These are phyloP conservation scores for Gallinago nigripennis DNA, from an alignment of 2,797 vertebrate species.

Conservation along the genomic window DNA sequence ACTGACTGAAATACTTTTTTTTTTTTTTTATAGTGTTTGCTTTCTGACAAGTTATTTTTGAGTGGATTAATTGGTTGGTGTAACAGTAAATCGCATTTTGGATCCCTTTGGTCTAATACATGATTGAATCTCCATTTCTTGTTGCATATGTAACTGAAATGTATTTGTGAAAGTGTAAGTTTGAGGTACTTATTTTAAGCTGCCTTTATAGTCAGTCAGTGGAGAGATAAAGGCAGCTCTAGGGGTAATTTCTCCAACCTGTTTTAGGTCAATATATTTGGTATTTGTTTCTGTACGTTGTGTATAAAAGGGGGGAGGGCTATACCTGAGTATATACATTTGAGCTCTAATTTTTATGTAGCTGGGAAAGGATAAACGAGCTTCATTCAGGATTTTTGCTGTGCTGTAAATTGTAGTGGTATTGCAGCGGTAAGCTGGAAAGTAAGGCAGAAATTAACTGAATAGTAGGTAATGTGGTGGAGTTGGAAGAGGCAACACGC, in stretches of 20 bases:
- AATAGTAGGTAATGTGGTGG: neutral
- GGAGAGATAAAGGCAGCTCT: neutral
- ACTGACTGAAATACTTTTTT: conserved; percentile 1
- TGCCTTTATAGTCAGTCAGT: neutral
- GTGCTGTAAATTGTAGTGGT: neutral
- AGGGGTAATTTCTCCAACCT: neutral
- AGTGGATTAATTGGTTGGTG: neutral
- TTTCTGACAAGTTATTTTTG: conserved; percentile 5
- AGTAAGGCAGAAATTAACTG: neutral
- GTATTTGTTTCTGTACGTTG: neutral
- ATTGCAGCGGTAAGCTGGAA: neutral
- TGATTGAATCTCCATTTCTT: neutral
- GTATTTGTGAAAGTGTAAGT: neutral
- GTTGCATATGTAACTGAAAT: neutral
- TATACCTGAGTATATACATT: neutral
- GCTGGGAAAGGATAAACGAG: neutral
- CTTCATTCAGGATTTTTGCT: neutral
- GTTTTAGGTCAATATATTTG: neutral
- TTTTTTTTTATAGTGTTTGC: neutral
- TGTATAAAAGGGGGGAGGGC: neutral
- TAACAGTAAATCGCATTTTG: neutral
- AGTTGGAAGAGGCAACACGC: neutral
- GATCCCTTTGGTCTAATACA: neutral
- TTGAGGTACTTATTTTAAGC: neutral
- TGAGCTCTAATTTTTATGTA: neutral